Percentiles rank a stretch among this genome's conserved stretches.
Conservation (phyloP, 2,888 invertebrate species). For the Cheiracanthium punctorium region DNA sequence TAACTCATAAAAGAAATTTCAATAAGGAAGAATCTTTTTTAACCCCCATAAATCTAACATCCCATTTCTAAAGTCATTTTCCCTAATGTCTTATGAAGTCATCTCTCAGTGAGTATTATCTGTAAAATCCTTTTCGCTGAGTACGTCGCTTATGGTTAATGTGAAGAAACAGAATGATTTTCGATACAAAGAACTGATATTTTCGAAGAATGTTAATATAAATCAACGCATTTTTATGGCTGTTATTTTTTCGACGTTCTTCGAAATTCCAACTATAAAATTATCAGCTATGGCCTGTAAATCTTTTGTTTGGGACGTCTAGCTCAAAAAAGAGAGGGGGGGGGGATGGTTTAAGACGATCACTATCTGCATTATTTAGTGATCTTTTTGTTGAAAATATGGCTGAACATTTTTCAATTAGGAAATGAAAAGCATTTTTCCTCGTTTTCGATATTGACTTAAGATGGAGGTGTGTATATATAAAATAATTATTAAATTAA, state of each 20-base stretch:
- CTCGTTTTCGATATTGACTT: no score
- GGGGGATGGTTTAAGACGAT: no score
- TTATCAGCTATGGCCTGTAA: no score
- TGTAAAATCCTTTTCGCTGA: conserved; percentile 7
- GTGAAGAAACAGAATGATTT: not conserved
- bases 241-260: not conserved
- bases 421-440: no score
- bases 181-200: not conserved
- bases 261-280: no score
- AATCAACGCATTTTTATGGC: not conserved
- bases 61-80: conserved; percentile 1
- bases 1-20: conserved; percentile 3
- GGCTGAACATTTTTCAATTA: no score
- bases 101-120: not conserved
- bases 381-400: no score
- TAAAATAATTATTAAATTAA: no score
- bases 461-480: no score
- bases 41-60: not conserved
- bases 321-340: no score
- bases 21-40: not conserved
- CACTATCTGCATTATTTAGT: no score
- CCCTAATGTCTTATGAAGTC: conserved; percentile 12
- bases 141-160: conserved; percentile 12
- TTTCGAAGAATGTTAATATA: not conserved
- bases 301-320: no score